phyloP scores from a whole-genome alignment of 2,113 vertebrate genomes.

The Ahaetulla prasina region DNA sequence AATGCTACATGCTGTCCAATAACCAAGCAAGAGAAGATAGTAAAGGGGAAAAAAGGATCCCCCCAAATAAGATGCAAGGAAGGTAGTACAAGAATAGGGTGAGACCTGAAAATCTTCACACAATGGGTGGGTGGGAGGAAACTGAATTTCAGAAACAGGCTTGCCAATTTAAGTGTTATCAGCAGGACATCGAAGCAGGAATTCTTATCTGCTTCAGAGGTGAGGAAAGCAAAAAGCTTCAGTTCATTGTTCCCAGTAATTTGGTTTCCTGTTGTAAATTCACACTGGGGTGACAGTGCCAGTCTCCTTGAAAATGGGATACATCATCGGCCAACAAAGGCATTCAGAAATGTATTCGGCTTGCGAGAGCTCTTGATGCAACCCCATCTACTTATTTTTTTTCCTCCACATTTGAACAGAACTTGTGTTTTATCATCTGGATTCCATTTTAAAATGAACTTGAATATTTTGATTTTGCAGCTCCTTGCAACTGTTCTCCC shows the following conservation, averaged over 20 bases:
- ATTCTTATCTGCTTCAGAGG: too few relatives aligned
- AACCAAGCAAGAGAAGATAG: neutral
- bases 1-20: neutral
- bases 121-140: neutral
- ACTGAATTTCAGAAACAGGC: neutral
- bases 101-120: neutral
- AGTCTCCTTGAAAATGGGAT: neutral
- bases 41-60: neutral
- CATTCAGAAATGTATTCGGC: neutral
- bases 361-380: neutral
- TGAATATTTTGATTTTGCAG: neutral
- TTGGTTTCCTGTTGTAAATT: neutral
- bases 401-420: neutral
- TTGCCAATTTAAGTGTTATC: neutral
- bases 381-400: neutral
- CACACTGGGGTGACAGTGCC: neutral
- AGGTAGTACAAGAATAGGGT: neutral
- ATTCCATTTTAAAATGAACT: neutral
- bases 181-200: neutral
- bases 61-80: neutral
- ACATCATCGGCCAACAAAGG: neutral
- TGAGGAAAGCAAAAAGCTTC: neutral
- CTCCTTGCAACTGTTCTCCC: neutral
- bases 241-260: neutral
- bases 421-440: neutral